These are phyloP conservation scores for Butorides virescens DNA, from an alignment of 2,113 vertebrate genomes.

Conservation along the genomic window DNA sequence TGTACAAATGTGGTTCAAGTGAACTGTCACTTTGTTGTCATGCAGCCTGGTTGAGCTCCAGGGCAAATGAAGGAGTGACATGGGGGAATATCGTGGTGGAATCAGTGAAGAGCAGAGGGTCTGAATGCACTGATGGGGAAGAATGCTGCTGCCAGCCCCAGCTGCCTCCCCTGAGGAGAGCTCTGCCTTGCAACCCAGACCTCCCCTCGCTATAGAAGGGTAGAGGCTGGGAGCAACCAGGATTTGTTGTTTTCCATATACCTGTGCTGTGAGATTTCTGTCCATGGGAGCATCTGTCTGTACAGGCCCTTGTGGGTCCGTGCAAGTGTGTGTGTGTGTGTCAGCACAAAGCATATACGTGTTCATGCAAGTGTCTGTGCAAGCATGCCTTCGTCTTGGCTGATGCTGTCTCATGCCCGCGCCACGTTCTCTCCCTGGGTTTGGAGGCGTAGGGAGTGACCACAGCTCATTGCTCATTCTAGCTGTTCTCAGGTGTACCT, in stretches of 20 bases:
- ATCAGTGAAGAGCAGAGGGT: neutral
- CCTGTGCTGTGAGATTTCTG: neutral
- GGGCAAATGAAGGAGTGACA: neutral
- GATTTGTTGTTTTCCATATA: rapidly evolving
- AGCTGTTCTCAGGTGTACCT: neutral
- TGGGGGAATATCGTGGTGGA: neutral
- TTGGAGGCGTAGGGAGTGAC: neutral
- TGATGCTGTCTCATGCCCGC: rapidly evolving
- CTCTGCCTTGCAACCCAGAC: neutral
- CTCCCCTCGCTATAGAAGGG: neutral
- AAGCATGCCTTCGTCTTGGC: neutral
- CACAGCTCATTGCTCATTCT: neutral
- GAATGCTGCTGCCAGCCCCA: neutral
- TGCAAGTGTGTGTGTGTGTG: neutral
- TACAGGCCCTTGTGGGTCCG: neutral
- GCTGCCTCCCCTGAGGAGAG: neutral
- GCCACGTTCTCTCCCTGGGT: neutral
- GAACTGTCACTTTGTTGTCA: rapidly evolving
- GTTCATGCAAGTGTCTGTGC: neutral
- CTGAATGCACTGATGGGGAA: rapidly evolving
- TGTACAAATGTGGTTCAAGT: rapidly evolving
- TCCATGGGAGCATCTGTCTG: rapidly evolving
- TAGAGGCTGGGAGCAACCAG: neutral
- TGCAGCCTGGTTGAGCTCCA: neutral
- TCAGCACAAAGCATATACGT: rapidly evolving